Percentiles rank a stretch among this genome's conserved stretches.
Conservation (phyloP, 2,888 invertebrate genomes). For the Drosophila quasianomalipes region DNA sequence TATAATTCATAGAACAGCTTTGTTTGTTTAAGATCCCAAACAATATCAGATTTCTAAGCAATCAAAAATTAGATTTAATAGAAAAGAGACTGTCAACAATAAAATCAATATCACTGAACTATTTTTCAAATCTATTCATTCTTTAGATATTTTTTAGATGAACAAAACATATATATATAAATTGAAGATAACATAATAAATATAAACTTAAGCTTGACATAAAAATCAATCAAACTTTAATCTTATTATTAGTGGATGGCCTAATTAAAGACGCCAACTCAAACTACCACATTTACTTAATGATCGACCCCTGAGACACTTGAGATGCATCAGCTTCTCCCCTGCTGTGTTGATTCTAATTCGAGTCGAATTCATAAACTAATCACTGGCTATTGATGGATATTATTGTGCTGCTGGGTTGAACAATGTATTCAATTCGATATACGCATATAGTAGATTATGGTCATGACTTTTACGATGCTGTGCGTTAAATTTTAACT, state of each 20-base stretch:
- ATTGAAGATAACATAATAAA: not conserved
- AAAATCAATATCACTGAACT: not conserved
- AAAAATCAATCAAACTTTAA: not conserved
- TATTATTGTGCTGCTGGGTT: not conserved
- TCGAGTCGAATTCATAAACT: slow-evolving; percentile 30
- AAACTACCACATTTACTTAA: not conserved
- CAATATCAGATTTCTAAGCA: not conserved
- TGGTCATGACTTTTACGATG: slow-evolving; percentile 57
- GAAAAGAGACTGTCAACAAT: not conserved
- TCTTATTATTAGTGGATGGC: not conserved
- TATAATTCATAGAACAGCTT: not conserved
- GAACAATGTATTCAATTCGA: slow-evolving; percentile 10
- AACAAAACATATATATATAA: not conserved
- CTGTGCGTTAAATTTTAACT: slow-evolving; percentile 48
- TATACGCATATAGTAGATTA: slow-evolving; percentile 7
- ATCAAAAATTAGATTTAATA: not conserved
- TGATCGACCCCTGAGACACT: slow-evolving; percentile 18
- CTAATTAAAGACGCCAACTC: not conserved
- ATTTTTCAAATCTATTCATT: too few relatives aligned
- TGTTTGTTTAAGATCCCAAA: not conserved
- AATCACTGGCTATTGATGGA: slow-evolving; percentile 27
- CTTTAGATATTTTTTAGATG: not conserved
- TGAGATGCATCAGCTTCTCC: not conserved
- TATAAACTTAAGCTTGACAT: not conserved
- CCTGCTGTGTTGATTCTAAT: slow-evolving; percentile 23